Evolutionary conservation across 2,113 vertebrate species (phyloP).

Genomic region (Phainopepla nitens): DNA sequence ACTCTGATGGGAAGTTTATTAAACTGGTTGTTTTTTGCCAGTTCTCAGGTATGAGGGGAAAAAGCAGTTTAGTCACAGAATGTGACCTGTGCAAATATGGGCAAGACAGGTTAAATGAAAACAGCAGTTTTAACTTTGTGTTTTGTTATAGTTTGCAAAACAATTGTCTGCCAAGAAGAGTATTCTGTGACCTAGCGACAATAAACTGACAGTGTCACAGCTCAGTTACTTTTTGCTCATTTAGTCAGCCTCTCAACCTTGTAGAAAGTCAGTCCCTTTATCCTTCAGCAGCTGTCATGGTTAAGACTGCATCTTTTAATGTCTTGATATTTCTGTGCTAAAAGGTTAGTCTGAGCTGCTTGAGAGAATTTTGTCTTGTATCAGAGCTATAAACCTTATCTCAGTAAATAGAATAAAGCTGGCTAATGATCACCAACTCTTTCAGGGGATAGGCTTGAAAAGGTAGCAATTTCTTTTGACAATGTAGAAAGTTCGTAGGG

Average conservation of each 20-base stretch:
- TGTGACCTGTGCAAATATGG: not conserved
- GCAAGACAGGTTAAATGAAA: not conserved
- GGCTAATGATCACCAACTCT: constrained; percentile 74
- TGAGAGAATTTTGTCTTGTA: constrained; percentile 46
- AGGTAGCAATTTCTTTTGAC: not conserved
- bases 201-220: not conserved
- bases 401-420: constrained; percentile 76
- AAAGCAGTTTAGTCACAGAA: not conserved
- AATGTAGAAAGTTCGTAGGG: constrained; percentile 38
- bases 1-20: not conserved
- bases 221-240: not conserved
- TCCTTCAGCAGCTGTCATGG: not conserved
- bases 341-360: constrained; percentile 11
- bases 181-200: not conserved
- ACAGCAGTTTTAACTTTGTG: not conserved
- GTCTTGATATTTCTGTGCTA: constrained; percentile 11
- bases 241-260: not conserved
- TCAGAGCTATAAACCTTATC: constrained; percentile 74
- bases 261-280: not conserved
- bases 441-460: constrained; percentile 33
- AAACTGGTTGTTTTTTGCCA: not conserved
- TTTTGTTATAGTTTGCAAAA: not conserved
- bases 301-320: not conserved
- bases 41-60: not conserved
- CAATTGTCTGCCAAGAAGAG: not conserved